Percentiles rank a stretch among this genome's conserved stretches.
These are phyloP conservation scores for Meandrusa payeni DNA, from an alignment of 2,888 invertebrate genomes.

Conservation along the genomic window DNA sequence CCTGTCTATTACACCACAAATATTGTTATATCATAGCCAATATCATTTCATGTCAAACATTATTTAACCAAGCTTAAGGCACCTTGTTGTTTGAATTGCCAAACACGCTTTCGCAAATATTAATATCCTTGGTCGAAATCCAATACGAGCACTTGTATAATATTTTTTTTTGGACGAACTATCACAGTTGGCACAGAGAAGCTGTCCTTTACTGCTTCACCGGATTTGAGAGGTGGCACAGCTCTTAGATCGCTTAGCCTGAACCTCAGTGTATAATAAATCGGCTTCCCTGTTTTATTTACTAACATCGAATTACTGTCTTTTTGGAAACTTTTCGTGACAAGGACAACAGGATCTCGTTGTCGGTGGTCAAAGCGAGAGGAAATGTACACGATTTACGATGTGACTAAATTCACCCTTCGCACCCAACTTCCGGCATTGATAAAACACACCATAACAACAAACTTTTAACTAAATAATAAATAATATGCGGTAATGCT, in stretches of 20 bases:
- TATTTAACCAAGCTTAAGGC: slow-evolving; percentile 6
- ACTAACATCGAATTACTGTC: slow-evolving; percentile 36
- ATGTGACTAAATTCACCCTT: slow-evolving; percentile 30
- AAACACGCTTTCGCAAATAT: slow-evolving; percentile 14
- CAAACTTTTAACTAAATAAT: too few species aligned
- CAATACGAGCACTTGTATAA: slow-evolving; percentile 9
- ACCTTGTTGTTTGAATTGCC: slow-evolving; percentile 2
- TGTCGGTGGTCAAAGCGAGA: slow-evolving; percentile 40
- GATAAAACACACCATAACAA: slow-evolving; percentile 23
- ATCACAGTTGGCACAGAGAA: too few species aligned
- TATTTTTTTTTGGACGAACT: too few species aligned
- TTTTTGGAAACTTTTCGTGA: slow-evolving; percentile 37
- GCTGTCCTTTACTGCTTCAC: too few species aligned
- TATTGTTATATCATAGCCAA: too few species aligned
- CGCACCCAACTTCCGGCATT: slow-evolving; percentile 17
- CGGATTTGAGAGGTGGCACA: too few species aligned
- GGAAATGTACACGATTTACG: slow-evolving; percentile 40
- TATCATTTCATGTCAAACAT: not conserved
- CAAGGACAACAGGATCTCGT: slow-evolving; percentile 37
- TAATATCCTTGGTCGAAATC: slow-evolving; percentile 5
- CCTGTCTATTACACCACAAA: too few species aligned
- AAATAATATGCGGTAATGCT: too few species aligned
- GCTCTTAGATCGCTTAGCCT: too few species aligned
- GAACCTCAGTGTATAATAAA: too few species aligned
- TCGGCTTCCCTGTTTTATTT: slow-evolving; percentile 37